These are phyloP conservation scores for Eonycteris spelaea DNA, from an alignment of 2,113 vertebrate species.

Conservation along the genomic window DNA sequence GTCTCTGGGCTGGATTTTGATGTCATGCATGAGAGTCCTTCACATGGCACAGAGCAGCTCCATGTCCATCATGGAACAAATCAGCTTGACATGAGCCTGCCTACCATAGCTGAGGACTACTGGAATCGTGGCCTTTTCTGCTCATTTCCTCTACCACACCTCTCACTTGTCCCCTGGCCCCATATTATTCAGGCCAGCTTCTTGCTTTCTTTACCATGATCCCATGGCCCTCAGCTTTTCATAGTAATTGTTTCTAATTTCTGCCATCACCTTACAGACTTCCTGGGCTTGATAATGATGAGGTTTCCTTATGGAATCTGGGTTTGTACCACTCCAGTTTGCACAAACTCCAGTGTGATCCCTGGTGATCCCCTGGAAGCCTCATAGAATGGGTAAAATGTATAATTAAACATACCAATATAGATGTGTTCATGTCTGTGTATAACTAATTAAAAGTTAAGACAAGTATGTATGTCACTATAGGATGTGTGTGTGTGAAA, in stretches of 20 bases:
- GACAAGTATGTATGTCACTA: neutral
- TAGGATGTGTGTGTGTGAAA: neutral
- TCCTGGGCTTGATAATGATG: neutral
- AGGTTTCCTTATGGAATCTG: neutral
- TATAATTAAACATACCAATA: neutral
- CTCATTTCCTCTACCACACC: neutral
- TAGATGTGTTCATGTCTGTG: neutral
- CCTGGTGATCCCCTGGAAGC: neutral
- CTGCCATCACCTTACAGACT: neutral
- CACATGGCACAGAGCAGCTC: neutral
- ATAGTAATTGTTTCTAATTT: neutral
- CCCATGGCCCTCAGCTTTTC: neutral
- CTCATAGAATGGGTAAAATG: neutral
- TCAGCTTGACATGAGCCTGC: no score
- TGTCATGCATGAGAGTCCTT: neutral
- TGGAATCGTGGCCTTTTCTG: neutral
- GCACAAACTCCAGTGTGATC: neutral
- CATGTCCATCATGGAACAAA: neutral
- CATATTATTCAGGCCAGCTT: neutral
- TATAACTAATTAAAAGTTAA: neutral
- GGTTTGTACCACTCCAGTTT: neutral
- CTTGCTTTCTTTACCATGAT: neutral
- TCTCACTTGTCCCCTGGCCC: neutral
- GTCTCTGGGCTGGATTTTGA: neutral
- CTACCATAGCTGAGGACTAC: neutral